Conservation (phyloP, 2,797 vertebrate genomes). For the Onychomys leucogaster region DNA sequence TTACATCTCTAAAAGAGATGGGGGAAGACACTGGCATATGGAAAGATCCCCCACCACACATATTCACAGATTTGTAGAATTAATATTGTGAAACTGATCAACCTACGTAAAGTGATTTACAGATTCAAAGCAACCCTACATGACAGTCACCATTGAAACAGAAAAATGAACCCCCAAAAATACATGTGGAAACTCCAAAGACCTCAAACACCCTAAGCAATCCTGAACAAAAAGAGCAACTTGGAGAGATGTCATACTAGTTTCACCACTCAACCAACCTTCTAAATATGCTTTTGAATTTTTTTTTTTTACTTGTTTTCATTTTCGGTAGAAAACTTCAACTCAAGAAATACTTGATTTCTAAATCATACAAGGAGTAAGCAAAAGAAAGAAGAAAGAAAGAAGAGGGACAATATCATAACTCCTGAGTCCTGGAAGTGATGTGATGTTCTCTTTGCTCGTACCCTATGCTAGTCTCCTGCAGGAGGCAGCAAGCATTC, state of each 20-base stretch:
- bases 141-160: neutral
- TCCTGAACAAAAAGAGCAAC: neutral
- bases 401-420: neutral
- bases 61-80: neutral
- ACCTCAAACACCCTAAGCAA: neutral
- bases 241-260: too few relatives aligned
- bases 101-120: neutral
- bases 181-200: neutral
- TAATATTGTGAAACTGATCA: neutral
- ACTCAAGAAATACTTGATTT: constrained; percentile 1
- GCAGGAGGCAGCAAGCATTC: neutral
- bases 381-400: neutral
- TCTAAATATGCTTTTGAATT: neutral
- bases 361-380: neutral
- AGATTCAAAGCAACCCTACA: neutral
- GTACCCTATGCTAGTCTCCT: neutral
- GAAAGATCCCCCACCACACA: neutral
- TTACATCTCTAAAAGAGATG: neutral
- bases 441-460: neutral
- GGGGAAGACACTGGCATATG: neutral
- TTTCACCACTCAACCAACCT: neutral
- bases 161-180: neutral
- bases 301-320: neutral
- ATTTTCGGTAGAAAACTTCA: neutral
- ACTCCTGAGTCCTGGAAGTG: neutral